Percentiles rank a stretch among this genome's conserved stretches.
Evolutionary conservation across 2,888 invertebrate species (phyloP).

Genomic region (Beris morrisii): DNA sequence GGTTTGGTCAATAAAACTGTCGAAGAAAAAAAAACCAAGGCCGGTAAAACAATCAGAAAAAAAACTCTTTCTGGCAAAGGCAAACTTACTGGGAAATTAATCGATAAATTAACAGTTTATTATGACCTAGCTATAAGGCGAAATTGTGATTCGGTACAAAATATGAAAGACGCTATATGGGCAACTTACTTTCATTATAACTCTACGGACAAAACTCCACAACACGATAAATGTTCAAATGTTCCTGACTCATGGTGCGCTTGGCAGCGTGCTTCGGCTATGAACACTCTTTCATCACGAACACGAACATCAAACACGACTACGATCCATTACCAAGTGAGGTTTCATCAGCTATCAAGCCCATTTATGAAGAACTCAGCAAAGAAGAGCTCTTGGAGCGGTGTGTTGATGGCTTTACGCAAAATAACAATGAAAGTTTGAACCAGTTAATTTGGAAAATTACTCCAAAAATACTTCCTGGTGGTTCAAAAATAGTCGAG

Average conservation of each 20-base stretch:
- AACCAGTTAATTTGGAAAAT: constrained; percentile 47
- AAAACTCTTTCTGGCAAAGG: constrained; percentile 29
- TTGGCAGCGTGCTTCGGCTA: neutral
- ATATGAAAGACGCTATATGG: constrained; percentile 40
- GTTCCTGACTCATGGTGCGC: constrained; percentile 33
- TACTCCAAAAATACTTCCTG: constrained; percentile 41
- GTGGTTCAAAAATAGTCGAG: constrained; percentile 38
- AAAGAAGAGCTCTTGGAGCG: constrained; percentile 44
- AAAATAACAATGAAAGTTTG: constrained; percentile 48
- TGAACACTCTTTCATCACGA: constrained; percentile 30
- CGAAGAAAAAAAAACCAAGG: constrained; percentile 9
- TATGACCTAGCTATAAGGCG: constrained; percentile 41
- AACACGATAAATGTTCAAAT: constrained; percentile 41
- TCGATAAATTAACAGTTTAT: constrained; percentile 3
- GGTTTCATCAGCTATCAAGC: constrained; percentile 42
- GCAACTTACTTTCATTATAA: constrained; percentile 18
- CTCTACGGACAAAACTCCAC: constrained; percentile 38
- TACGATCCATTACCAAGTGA: constrained; percentile 42
- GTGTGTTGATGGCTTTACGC: constrained; percentile 47
- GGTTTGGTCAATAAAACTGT: constrained; percentile 26
- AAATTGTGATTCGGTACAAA: constrained; percentile 34
- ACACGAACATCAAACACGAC: constrained; percentile 36
- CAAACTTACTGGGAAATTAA: too few relatives aligned
- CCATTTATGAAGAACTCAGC: constrained; percentile 47
- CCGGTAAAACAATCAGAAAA: constrained; percentile 5